Percentiles rank a stretch among this genome's conserved stretches.
Conservation (phyloP, 2,888 invertebrate species). For the Eudasyphora cyanicolor region DNA sequence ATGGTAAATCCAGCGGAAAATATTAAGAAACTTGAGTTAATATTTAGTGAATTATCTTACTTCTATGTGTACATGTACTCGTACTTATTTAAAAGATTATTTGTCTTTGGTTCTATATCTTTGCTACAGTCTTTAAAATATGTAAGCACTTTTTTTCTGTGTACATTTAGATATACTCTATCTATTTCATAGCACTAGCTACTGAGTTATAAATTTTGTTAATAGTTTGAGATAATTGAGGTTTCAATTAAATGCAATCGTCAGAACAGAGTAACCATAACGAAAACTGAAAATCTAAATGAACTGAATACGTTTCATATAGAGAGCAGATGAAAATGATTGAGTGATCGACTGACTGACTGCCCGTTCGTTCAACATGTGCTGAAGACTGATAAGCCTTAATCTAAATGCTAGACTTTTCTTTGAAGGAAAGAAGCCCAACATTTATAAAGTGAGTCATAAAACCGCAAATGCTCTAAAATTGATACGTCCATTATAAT, state of each 20-base stretch:
- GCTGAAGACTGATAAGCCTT: background rate
- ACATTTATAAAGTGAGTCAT: constrained; percentile 1
- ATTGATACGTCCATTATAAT: constrained; percentile 7
- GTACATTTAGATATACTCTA: too few relatives aligned
- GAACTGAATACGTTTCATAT: background rate
- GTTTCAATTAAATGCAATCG: constrained; percentile 28
- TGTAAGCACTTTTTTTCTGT: too few relatives aligned
- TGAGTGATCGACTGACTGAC: background rate
- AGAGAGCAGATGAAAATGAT: background rate
- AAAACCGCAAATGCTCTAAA: background rate
- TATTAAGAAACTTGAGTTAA: too few relatives aligned
- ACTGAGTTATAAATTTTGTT: background rate
- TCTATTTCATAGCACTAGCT: background rate
- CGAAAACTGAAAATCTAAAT: background rate
- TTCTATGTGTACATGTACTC: too few relatives aligned
- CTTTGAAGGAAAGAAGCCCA: background rate
- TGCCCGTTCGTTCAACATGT: background rate
- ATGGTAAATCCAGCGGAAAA: too few relatives aligned
- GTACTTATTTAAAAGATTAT: too few relatives aligned
- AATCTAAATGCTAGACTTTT: too few relatives aligned
- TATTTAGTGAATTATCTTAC: too few relatives aligned
- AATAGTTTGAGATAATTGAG: constrained; percentile 10
- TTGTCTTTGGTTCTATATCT: too few relatives aligned
- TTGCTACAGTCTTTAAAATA: too few relatives aligned
- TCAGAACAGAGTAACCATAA: too few relatives aligned